Conservation (phyloP, 2,888 invertebrate species). For the Galeopsomyia nigrocyanea region DNA sequence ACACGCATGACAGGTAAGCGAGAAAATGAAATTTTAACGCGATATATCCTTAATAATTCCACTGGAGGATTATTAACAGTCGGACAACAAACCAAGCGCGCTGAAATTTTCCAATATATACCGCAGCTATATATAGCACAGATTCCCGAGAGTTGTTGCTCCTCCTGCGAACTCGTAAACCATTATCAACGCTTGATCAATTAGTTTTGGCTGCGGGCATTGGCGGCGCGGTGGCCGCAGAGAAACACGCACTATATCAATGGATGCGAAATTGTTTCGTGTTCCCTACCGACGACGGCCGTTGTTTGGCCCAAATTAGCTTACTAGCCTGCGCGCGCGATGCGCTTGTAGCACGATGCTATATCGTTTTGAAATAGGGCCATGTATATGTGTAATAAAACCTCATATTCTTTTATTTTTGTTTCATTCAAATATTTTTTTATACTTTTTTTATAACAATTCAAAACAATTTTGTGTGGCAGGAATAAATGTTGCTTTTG, state of each 20-base stretch:
- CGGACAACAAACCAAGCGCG: too few species aligned
- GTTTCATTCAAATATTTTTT: too few species aligned
- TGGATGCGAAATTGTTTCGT: constrained; percentile 45
- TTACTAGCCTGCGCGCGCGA: constrained; percentile 47
- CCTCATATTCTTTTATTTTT: too few species aligned
- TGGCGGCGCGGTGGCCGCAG: constrained; percentile 25
- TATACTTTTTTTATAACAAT: too few species aligned
- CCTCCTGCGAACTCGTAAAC: constrained; percentile 12
- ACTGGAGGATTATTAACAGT: constrained; percentile 14
- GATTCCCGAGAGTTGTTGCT: not conserved
- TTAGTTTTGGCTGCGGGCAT: constrained; percentile 28
- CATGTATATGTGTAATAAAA: too few species aligned
- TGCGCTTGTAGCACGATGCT: constrained; percentile 54
- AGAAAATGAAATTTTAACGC: not conserved
- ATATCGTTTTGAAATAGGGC: constrained; percentile 14
- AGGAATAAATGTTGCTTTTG: too few species aligned
- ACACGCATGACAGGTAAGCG: constrained; percentile 2
- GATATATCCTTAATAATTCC: constrained; percentile 2
- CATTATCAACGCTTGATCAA: constrained; percentile 40
- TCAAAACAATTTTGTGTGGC: too few species aligned
- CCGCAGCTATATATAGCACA: not conserved
- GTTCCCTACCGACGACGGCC: constrained; percentile 27
- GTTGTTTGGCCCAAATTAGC: constrained; percentile 44
- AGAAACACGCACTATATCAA: constrained; percentile 33
- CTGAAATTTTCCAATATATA: not conserved